These are phyloP conservation scores for Phaenicophaeus curvirostris DNA, from an alignment of 2,797 vertebrate genomes.

Conservation along the genomic window DNA sequence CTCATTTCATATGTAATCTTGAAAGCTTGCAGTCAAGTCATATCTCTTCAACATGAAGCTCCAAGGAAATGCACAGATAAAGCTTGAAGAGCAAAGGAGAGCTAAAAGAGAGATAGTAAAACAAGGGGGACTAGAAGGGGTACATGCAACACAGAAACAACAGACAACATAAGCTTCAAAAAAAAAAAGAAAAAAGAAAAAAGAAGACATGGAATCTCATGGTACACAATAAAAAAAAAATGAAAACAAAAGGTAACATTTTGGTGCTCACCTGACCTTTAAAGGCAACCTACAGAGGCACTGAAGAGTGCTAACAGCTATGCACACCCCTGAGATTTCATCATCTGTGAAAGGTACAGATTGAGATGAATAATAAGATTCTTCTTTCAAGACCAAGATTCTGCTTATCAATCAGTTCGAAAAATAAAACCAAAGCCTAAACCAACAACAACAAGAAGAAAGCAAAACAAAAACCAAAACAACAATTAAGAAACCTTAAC, in stretches of 20 bases:
- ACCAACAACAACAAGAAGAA: neutral
- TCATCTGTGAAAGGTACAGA: constrained; percentile 41
- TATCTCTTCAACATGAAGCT: constrained; percentile 48
- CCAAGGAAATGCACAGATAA: constrained; percentile 65
- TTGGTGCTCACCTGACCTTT: constrained; percentile 63
- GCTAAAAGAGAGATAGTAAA: constrained; percentile 33
- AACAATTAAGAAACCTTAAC: neutral
- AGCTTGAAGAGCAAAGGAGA: constrained; percentile 31
- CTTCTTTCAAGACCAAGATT: neutral
- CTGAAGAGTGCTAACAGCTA: neutral
- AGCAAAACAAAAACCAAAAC: neutral
- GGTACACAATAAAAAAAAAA: constrained; percentile 47
- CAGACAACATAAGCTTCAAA: constrained; percentile 49
- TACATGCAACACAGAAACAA: constrained; percentile 24
- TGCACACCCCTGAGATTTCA: constrained; percentile 38
- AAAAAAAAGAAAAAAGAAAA: neutral
- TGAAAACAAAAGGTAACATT: constrained; percentile 68
- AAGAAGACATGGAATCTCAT: neutral
- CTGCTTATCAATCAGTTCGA: neutral
- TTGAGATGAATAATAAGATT: constrained; percentile 55
- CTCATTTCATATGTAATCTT: constrained; percentile 61
- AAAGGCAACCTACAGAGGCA: constrained; percentile 51
- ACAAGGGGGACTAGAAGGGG: constrained; percentile 18
- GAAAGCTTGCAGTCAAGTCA: constrained; percentile 63
- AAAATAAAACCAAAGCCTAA: neutral